These are phyloP conservation scores for Strix occidentalis DNA, from an alignment of 2,797 vertebrate species.

Conservation along the genomic window DNA sequence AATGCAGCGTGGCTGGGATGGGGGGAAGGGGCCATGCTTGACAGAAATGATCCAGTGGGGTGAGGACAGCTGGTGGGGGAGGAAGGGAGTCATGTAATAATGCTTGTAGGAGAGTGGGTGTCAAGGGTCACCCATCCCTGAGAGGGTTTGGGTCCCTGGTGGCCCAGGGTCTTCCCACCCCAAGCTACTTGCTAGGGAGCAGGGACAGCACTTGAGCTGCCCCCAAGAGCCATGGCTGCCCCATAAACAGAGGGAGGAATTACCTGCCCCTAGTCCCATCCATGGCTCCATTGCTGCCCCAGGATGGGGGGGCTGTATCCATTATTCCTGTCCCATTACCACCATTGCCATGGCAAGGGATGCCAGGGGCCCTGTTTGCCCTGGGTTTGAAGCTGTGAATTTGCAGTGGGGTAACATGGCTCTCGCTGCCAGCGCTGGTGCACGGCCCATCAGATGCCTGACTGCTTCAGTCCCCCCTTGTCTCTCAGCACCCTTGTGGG, in stretches of 20 bases:
- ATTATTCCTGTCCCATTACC: background rate
- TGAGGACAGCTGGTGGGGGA: background rate
- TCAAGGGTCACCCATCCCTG: background rate
- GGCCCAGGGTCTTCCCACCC: background rate
- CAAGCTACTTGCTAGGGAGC: background rate
- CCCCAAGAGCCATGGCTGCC: background rate
- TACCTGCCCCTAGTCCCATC: background rate
- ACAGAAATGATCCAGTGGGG: background rate
- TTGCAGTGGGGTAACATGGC: background rate
- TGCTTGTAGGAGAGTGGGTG: background rate
- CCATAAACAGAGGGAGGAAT: background rate
- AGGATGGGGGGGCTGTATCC: accelerated
- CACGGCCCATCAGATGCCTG: background rate
- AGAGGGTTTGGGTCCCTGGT: background rate
- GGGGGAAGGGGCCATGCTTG: background rate
- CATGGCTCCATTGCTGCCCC: background rate
- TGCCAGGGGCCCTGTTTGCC: background rate
- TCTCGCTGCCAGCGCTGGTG: background rate
- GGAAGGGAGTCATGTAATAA: background rate
- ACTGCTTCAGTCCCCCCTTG: accelerated
- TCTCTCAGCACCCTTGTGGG: background rate
- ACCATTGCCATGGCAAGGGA: background rate
- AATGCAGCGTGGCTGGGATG: background rate
- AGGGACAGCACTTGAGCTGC: background rate
- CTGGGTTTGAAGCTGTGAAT: background rate